phyloP scores from a whole-genome alignment of 2,888 invertebrate genomes.

The Eulithis testata region DNA sequence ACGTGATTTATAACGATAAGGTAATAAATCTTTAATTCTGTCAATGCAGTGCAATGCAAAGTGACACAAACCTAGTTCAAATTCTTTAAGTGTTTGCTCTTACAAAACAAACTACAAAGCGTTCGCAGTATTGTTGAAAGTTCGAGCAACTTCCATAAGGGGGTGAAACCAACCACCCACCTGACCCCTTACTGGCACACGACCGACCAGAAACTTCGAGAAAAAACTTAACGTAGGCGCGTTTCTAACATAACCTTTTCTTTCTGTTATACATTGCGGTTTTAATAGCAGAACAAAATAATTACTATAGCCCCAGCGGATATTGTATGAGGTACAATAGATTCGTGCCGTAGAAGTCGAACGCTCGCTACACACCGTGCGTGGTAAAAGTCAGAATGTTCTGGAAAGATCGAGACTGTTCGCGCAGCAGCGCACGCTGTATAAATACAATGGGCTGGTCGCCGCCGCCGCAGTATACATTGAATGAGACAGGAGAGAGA shows the following conservation, averaged over 20 bases:
- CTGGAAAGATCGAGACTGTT: conserved; percentile 54
- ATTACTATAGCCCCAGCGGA: not conserved
- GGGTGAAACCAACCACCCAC: not conserved
- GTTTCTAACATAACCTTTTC: not conserved
- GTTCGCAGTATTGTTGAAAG: too few relatives aligned
- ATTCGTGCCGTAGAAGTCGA: conserved; percentile 8
- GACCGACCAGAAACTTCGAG: conserved; percentile 26
- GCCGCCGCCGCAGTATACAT: conserved; percentile 67
- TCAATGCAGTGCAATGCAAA: too few relatives aligned
- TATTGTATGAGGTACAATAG: conserved; percentile 20
- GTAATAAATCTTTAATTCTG: conserved; percentile 17
- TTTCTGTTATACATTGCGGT: conserved; percentile 17
- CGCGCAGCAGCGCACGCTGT: conserved; percentile 64
- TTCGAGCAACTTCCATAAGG: not conserved
- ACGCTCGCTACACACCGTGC: conserved; percentile 23
- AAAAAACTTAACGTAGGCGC: conserved; percentile 11
- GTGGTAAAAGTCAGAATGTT: conserved; percentile 40
- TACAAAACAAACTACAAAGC: not conserved
- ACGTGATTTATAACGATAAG: conserved; percentile 52
- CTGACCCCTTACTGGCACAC: not conserved
- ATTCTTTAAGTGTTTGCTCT: too few relatives aligned
- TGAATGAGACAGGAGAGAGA: conserved; percentile 55
- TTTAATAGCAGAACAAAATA: conserved; percentile 23
- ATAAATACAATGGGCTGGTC: conserved; percentile 65
- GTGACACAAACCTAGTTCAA: too few relatives aligned